Evolutionary conservation across 2,113 vertebrate genomes (phyloP), one percentile per base, ranked within the genome.

Genomic region (Cryptomyrus ogoouensis): DNA sequence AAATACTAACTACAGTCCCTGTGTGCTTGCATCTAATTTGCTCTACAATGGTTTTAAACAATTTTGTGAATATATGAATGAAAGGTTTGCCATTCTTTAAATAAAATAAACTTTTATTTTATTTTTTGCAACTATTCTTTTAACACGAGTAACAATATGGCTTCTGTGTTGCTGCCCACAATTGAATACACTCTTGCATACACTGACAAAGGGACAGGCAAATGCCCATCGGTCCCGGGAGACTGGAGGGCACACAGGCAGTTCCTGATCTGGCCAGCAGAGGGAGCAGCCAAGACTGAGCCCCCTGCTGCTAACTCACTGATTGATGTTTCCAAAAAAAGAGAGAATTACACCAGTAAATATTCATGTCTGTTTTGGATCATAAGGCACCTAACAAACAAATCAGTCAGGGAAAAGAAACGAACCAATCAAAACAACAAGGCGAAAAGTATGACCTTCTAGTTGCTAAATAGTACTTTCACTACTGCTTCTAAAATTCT

Each of bases 261-360:
- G 42, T 39, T 47, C 49, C 66, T 42, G 74, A 39, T 50, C 9
- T 89, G 47, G 47, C 88, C 88, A 89, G 74, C 70, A 89, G 88
- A 89, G 80, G 88, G 88, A 17, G 50, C 74, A 19, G 74, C 7
- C 27, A 31, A 42, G 49, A 50, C n/a, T 47, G 10, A 53, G 56
- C 62, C 42, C 19, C 58, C 19, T 74, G 24, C 42, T 88, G 83
- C 83, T 47, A 3, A 44, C 39, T 84, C 9, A 84, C 19, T 89
- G 58, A 89, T 47, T 88, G 87, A 88, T n/a, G 35, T 88, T 44
- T 66, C 31, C 39, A 84, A 88, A 50, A 56, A 39, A 88, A 87
- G 47, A 87, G 50, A 42, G 49, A 58, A 53, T 87, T 35, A 19
- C 49, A 56, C 9, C 10, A 46, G 27, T 53, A 62, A 88, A 88